Base-by-base conservation (phyloP, 2,797 vertebrate species). In the Tokudaia tokunoshimensis region DNA sequence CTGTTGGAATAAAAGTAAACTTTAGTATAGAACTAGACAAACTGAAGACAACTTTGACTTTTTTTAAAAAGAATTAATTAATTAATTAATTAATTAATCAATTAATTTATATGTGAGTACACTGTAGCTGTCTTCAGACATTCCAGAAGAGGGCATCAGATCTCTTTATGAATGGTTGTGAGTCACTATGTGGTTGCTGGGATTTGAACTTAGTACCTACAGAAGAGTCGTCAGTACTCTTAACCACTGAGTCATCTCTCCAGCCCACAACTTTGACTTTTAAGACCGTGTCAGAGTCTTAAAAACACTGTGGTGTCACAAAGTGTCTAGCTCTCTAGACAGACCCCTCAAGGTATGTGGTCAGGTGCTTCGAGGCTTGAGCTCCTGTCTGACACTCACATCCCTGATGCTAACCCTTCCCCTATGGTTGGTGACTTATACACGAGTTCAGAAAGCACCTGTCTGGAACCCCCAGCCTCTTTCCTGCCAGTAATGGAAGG, bases 1-100 rank as follows among this genome's bases (percentile, higher is more conserved):
- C 99, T 99, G 99, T 98, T 74, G 70, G 63, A 95, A 97, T 87
- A 34, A 97, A 96, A 98, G 95, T 61, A 89, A 89, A 29, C 10
- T 59, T 97, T 65, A 95, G 82, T 37, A 50, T 24, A 94, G 75
- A 94, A 4, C 5, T 92, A 86, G 78, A 79, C 63, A 76, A 93
- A 91, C n/a, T 14, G 3, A 55, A 85, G 61, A 41, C n/a, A 31
- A 93, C 15, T 75, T 50, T 84, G 63, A 78, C 74, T 26, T 91
- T 94, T 47, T 52, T 52, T 52, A 10, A 50, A 50, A 50, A 50
- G 9, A 11, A 50, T 50, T 50, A 9, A 50, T 50, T 50, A 9
- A 11, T 50, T 10, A 50, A 50, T 50, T 50, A 10, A 50, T 50
- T n/a, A n/a, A n/a, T n/a, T n/a, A n/a, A n/a, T n/a, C n/a, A n/a